Percentiles rank a stretch among this genome's conserved stretches.
Conservation (phyloP, 2,113 vertebrate species). For the Urocynchramus pylzowi region DNA sequence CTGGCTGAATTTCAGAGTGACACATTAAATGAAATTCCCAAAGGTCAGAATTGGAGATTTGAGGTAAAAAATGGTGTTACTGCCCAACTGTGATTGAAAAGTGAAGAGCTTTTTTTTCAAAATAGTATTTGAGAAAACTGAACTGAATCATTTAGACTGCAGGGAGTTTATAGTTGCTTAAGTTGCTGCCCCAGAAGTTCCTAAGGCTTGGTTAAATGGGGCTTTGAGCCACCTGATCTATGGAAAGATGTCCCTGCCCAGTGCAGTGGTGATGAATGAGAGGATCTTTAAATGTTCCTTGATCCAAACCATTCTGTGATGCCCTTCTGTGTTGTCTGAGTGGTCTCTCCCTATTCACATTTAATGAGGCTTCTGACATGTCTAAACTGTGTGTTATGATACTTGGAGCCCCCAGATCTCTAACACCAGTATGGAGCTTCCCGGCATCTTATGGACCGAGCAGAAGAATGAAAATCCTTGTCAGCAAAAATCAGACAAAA, state of each 20-base stretch:
- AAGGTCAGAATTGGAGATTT: neutral
- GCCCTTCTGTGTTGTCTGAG: neutral
- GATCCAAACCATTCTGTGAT: neutral
- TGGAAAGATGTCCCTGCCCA: neutral
- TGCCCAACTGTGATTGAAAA: neutral
- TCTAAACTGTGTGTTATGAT: neutral
- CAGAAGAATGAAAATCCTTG: neutral
- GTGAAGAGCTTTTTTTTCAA: neutral
- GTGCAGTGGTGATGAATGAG: neutral
- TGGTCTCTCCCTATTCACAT: neutral
- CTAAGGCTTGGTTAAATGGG: neutral
- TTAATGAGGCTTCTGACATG: neutral
- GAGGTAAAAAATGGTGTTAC: neutral
- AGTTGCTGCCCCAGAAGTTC: neutral
- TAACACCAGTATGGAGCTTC: neutral
- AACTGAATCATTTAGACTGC: accelerated
- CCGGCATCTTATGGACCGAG: neutral
- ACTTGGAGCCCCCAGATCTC: neutral
- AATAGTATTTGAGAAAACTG: neutral
- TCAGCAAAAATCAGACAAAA: neutral
- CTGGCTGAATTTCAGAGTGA: neutral
- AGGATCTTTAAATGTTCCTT: neutral
- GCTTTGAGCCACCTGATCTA: neutral
- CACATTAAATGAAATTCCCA: neutral
- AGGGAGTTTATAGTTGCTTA: accelerated